Percentiles rank a stretch among this genome's conserved stretches.
Conservation (phyloP, 2,888 invertebrate species). For the Ametastegia equiseti region DNA sequence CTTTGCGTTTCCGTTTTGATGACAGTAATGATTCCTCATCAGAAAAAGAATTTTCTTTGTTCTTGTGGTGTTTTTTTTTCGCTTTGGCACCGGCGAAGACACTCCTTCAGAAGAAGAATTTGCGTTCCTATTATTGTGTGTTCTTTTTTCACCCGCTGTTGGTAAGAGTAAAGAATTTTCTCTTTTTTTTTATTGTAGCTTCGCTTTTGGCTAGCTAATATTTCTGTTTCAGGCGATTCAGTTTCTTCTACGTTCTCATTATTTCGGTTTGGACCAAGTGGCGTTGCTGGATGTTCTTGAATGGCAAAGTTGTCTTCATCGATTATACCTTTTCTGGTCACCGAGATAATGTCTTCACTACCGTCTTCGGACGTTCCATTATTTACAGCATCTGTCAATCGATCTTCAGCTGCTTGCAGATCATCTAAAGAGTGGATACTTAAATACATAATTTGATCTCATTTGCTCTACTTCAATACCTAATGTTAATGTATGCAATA, state of each 20-base stretch:
- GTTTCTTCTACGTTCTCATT: neutral
- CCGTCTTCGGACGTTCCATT: neutral
- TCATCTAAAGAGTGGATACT: neutral
- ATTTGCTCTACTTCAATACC: neutral
- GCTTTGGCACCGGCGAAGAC: neutral
- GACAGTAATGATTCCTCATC: neutral
- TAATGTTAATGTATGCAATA: neutral
- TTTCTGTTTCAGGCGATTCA: neutral
- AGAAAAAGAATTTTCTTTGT: neutral
- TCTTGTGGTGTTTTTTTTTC: neutral
- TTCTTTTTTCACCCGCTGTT: neutral
- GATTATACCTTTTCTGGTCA: too few relatives aligned
- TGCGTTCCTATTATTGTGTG: neutral
- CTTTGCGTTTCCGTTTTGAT: neutral
- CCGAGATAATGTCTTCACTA: neutral
- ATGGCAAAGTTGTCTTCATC: neutral
- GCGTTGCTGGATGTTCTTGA: neutral
- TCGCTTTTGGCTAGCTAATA: neutral
- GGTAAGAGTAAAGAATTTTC: neutral
- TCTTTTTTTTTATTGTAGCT: neutral
- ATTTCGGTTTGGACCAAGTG: neutral
- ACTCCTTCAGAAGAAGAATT: neutral
- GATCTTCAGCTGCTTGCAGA: neutral
- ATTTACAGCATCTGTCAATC: neutral
- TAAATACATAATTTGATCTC: neutral